Evolutionary conservation across 2,797 vertebrate genomes (phyloP), one percentile per base, ranked within the genome.

Genomic region (Pseudotriccus pelzelni): DNA sequence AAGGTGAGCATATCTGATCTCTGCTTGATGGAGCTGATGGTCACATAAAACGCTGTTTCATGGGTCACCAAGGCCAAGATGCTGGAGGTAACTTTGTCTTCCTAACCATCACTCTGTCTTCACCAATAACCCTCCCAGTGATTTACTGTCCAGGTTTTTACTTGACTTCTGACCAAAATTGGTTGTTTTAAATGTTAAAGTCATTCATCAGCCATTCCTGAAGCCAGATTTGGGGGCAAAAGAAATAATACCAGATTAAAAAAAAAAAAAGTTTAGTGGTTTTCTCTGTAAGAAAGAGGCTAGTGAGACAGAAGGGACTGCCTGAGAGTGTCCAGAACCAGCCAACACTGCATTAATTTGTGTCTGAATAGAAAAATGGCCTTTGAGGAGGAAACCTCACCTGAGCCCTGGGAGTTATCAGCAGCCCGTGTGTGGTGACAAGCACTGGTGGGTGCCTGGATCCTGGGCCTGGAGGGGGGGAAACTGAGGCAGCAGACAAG

Each of bases 31-130:
- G 46, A 78, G 22, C 24, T 84, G 69, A 36, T 75, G 59, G 69
- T 55, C 2, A 0, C 58, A 55, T 50, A 63, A 93, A 95, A 69
- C 0, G 2, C 66, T 90, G 62, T 43, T 53, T 58, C 36, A 10
- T 30, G 36, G 58, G 39, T 84, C 93, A 69, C 34, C 1, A 6
- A 46, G 80, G 62, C 77, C 70, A 73, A 39, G 73, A 28, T 27
- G 44, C 68, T 93, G 83, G 37, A 64, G 69, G 34, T 91, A 36
- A 66, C 69, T 83, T 72, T 82, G 74, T 58, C 49, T 86, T 28
- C 59, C 37, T 62, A 81, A 69, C 37, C 66, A 73, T 84, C 77
- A 73, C 59, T 55, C 67, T 93, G 89, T 50, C 77, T 72, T 34
- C 74, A 41, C 28, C 53, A 58, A 32, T 87, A 70, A 67, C 14